phyloP scores from a whole-genome alignment of 2,113 vertebrate genomes.

The Myrmecophaga tridactyla region DNA sequence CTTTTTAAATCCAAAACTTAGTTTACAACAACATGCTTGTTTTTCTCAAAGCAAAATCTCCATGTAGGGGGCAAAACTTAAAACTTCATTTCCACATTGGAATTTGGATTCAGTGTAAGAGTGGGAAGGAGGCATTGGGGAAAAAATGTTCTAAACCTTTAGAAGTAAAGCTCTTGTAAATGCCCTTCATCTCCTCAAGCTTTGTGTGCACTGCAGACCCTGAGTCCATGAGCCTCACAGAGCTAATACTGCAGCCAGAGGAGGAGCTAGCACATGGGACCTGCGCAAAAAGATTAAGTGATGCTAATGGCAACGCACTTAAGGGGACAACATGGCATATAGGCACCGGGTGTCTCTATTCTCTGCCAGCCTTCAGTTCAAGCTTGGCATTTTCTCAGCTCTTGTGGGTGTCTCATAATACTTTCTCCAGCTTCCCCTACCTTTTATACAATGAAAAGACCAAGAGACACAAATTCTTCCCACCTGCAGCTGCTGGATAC shows the following conservation, averaged over 20 bases:
- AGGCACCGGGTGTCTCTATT: neutral
- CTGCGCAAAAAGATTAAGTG: neutral
- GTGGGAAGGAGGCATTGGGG: neutral
- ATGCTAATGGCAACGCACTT: neutral
- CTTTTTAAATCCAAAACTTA: conserved; percentile 13
- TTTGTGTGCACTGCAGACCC: neutral
- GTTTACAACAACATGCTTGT: conserved; percentile 17
- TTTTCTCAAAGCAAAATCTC: conserved; percentile 22
- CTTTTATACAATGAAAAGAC: neutral
- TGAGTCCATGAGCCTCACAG: neutral
- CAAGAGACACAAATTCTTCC: neutral
- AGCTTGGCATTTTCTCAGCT: neutral
- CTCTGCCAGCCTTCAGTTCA: neutral
- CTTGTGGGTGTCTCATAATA: neutral
- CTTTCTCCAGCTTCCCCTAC: neutral
- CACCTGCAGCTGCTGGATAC: neutral
- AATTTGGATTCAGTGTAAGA: conserved; percentile 35
- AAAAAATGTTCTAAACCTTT: neutral
- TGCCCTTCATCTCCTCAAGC: neutral
- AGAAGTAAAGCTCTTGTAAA: neutral
- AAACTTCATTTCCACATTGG: neutral
- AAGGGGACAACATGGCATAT: fast-evolving
- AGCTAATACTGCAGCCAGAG: neutral
- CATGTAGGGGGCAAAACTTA: neutral
- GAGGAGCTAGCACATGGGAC: neutral